Base-by-base conservation (phyloP, 1,140 invertebrate species). In the Colletes latitarsis region DNA sequence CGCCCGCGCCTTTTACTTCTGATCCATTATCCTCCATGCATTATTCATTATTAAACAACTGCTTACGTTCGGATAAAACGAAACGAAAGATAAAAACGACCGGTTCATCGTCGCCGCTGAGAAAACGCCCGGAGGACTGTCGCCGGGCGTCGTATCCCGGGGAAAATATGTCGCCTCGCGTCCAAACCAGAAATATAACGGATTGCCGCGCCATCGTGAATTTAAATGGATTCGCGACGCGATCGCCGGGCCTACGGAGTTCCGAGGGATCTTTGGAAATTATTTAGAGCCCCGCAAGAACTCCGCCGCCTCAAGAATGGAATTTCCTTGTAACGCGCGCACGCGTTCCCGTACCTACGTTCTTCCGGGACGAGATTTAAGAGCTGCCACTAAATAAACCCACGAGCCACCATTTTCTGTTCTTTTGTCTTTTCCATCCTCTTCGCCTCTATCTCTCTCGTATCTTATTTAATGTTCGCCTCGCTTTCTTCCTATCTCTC, bases 41-140 rank as follows among this genome's bases (percentile, higher is more conserved):
- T 81, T 81, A 81, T 81, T 81, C 79, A 81, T 81, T 62, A 55
- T 73, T 79, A 79, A 79, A 79, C 77, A 73, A 73, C 69, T 77
- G 75, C 63, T 62, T 52, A 30, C 68, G 69, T 30, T 39, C 69
- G 46, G n/a, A 41, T 43, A 21, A 71, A 73, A 73, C 77, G 52
- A 39, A 39, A 49, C 66, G 58, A 14, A 39, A 60, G 49, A 49
- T 21, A 60, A 62, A 49, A 30, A 72, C 14, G 19, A 46, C 15
- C 41, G 12, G 15, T 8, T 4, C 55, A 12, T 9, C 21, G 43
- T 30, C 46, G 30, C 19, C 21, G 60, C 4, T 6, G 30, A 21
- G 30, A 5, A 39, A 21, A 39, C 19, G 39, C 4, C 30, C 17
- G n/a, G 8, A 5, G 5, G 9, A 21, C 60, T 9, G 43, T 14